A percentile compares a stretch with the other conserved stretches of the same genome.
Conservation (phyloP, 2,797 vertebrate genomes). For the Xerus rutilus region DNA sequence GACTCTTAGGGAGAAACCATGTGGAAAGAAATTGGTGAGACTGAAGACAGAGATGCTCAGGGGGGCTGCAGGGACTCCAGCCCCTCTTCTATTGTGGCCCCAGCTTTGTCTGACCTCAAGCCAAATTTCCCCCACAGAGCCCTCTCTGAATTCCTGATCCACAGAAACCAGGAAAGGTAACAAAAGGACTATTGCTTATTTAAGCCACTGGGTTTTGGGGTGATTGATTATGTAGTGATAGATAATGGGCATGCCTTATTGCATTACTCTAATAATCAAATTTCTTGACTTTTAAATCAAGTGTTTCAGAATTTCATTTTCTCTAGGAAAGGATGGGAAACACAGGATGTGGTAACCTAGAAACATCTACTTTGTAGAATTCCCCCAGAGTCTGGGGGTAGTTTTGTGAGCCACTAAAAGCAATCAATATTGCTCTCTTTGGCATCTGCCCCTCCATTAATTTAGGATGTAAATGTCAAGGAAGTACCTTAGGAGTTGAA, state of each 20-base stretch:
- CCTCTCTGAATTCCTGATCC: neutral
- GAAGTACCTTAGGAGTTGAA: neutral
- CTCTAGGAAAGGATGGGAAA: slow-evolving; percentile 50
- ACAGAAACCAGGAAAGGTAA: neutral
- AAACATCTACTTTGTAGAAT: neutral
- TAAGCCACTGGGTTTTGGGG: neutral
- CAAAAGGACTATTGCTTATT: neutral
- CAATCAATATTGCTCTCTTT: neutral
- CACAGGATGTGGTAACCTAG: slow-evolving; percentile 9
- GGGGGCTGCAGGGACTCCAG: neutral
- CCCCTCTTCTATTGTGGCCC: neutral
- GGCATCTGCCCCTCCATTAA: neutral
- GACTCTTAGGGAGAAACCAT: neutral
- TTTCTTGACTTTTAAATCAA: slow-evolving; percentile 65
- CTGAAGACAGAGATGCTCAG: neutral
- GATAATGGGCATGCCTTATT: neutral
- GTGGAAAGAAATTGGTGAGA: neutral
- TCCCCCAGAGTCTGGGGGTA: neutral
- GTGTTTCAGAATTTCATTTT: slow-evolving; percentile 60
- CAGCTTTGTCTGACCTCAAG: neutral
- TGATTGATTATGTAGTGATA: neutral
- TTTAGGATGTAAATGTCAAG: slow-evolving; percentile 30
- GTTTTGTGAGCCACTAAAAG: neutral
- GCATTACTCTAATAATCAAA: slow-evolving; percentile 20
- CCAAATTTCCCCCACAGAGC: neutral